These are phyloP conservation scores for Cheilosia vulpina DNA, from an alignment of 2,888 invertebrate species.

Conservation along the genomic window DNA sequence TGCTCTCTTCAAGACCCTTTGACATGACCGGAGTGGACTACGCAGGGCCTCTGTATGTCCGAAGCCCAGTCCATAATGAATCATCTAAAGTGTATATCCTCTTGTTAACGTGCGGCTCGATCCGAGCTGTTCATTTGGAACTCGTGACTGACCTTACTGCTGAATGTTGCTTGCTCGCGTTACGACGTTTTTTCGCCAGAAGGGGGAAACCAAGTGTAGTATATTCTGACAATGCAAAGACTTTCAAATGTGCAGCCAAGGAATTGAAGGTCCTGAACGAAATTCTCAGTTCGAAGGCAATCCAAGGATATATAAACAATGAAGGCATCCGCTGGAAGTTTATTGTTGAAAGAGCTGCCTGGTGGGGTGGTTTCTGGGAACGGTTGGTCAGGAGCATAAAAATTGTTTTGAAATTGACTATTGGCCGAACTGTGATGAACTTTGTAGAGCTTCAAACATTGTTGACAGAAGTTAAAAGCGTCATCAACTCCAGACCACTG, in stretches of 20 bases:
- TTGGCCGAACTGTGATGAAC: no score
- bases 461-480: no score
- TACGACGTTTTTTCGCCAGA: neutral
- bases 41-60: slow-evolving; percentile 24
- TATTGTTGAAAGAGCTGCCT: neutral
- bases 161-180: slow-evolving; percentile 10
- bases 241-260: neutral
- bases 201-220: no score
- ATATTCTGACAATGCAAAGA: neutral
- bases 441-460: no score
- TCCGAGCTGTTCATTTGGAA: slow-evolving; percentile 31
- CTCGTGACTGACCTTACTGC: neutral
- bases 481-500: no score
- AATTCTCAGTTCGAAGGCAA: no score
- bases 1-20: slow-evolving; percentile 24
- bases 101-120: slow-evolving; percentile 15
- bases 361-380: neutral
- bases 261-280: neutral
- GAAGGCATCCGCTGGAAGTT: slow-evolving; percentile 10
- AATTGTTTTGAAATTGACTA: no score
- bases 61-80: neutral
- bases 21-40: slow-evolving; percentile 25
- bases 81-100: slow-evolving; percentile 16
- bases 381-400: no score
- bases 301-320: neutral